Base-by-base conservation (phyloP, 2,888 invertebrate genomes). In the Nebria salina region DNA sequence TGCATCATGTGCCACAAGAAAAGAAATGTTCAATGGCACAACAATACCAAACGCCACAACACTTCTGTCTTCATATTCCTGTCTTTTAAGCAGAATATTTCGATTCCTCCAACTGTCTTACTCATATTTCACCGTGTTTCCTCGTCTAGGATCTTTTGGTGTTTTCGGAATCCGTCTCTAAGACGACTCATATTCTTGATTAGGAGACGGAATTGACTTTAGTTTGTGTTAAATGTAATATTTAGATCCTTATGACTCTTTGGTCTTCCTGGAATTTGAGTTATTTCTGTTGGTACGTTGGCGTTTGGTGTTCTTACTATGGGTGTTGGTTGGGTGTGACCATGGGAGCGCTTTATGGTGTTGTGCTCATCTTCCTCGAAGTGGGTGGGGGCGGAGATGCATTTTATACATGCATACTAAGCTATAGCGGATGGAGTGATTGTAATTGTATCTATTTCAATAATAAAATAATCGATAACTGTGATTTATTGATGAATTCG, bases 261-360 rank as follows among this genome's bases (percentile, higher is more conserved):
- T 34, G 2, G 34, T 34, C 34, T 5, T 4, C 34, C 34, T 34
- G 34, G 34, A 34, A 34, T 34, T 34, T 5, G 5, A 34, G 34
- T 1, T 34, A 34, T 34, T 1, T 34, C 34, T 34, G 34, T 34
- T 11, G 54, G 13, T 54, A 54, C 13, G 54, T 8, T 54, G 54
- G 80, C 75, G 80, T 80, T 80, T 75, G 64, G 75, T 3, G 34
- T 0, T 42, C 13, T 80, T 80, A 34, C 64, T 70, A 66, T 64
- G 73, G 80, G 80, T 80, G 80, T 80, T 75, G 80, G 66, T 75
- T 68, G 74, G 80, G 80, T 80, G 80, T 80, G 80, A 78, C 75
- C 80, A 80, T 80, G 80, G 75, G 80, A 80, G 80, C 80, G 75
- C 80, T 80, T 75, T 80, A 75, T 80, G 80, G 75, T 80, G 75